Conservation (phyloP, 2,113 vertebrate species). For the Tychaedon coryphoeus region DNA sequence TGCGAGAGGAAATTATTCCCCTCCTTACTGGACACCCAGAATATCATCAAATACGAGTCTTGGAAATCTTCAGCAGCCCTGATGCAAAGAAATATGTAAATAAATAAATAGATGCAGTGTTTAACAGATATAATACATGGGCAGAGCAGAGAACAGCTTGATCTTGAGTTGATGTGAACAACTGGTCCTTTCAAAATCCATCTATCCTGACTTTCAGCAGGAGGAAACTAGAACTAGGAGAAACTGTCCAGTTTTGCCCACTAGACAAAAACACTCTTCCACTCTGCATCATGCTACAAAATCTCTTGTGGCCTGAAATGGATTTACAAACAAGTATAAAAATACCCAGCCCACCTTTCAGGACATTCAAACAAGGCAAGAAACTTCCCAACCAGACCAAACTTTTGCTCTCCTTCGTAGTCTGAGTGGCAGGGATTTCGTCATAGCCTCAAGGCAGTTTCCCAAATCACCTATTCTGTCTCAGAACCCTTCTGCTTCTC, state of each 20-base stretch:
- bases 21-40: background rate
- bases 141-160: background rate
- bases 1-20: background rate
- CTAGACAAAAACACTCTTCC: background rate
- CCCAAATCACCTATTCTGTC: background rate
- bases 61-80: background rate
- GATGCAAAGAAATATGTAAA: background rate
- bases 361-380: background rate
- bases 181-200: background rate
- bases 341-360: background rate
- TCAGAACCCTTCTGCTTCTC: background rate
- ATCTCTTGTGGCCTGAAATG: background rate
- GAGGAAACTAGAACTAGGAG: background rate
- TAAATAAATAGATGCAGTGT: background rate
- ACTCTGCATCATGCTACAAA: background rate
- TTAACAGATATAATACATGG: background rate
- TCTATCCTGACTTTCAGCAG: background rate
- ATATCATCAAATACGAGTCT: background rate
- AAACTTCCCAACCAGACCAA: background rate
- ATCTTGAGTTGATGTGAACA: background rate
- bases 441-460: background rate
- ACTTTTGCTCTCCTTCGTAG: background rate
- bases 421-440: background rate
- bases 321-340: background rate
- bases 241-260: background rate